Evolutionary conservation across 2,888 invertebrate genomes (phyloP), one percentile per base, ranked within the genome.

Genomic region (Microplitis deprimator): DNA sequence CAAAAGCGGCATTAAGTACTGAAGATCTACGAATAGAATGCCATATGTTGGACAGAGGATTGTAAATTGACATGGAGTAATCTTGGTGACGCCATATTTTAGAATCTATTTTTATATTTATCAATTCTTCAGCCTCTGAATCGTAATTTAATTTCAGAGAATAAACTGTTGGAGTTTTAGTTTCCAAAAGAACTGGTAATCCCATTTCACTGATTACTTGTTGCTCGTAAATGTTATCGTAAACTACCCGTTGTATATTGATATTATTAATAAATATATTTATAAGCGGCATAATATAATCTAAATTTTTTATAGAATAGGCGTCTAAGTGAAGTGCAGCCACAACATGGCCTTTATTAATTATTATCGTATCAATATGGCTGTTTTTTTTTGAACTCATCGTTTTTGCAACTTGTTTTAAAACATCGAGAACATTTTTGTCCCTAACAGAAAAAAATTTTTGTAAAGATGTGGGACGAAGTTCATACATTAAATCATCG

Each of bases 1-100:
- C 90, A n/a, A 89, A 10, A 59, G 80, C 82, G 1, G 80, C 59
- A 73, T 91, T 90, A 7, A 83, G 79, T 0, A 86, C 79, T 5
- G 85, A 82, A 4, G 85, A 81, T 73, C 87, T 86, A 40, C 84
- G 83, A 73, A 91, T 81, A 8, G 90, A 89, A 80, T 91, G 91
- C 89, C 89, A 90, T 39, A 87, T 81, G 80, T 91, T 89, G 5
- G 84, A 84, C 68, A 91, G 82, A 0, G 91, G 91, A 85, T 91
- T 91, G 83, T 90, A 91, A 68, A 90, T 83, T n/a, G 85, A 84
- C 79, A 91, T 85, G 38, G 85, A 87, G 71, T 87, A 84, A 39
- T 85, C 84, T 0, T 85, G 85, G 73, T 90, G 88, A n/a, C 81
- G 83, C 88, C 88, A 89, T 6, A 83, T 73, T 39, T 83, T 83